Conservation (phyloP, 2,113 vertebrate genomes). For the Agelaius tricolor region DNA sequence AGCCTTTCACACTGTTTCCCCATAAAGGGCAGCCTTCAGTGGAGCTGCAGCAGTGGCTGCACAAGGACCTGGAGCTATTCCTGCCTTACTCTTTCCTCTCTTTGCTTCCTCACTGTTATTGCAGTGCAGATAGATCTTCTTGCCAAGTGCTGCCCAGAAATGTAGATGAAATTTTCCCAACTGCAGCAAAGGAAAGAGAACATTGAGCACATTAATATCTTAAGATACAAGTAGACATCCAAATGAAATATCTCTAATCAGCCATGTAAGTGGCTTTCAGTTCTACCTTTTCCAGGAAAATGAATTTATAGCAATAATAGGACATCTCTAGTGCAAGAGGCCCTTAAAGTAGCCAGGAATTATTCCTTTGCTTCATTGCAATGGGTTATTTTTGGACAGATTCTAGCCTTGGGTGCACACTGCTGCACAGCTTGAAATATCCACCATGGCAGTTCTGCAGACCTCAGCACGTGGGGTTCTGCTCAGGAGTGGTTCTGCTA, state of each 20-base stretch:
- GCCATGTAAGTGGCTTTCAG: slow-evolving; percentile 20
- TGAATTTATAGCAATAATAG: background rate
- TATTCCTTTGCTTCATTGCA: background rate
- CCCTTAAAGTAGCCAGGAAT: background rate
- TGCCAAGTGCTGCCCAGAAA: background rate
- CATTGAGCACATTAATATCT: background rate
- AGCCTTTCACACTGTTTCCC: background rate
- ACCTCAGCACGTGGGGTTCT: background rate
- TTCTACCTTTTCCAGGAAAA: slow-evolving; percentile 1
- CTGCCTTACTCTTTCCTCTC: background rate
- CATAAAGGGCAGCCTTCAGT: background rate
- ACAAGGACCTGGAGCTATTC: background rate
- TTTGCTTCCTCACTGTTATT: background rate
- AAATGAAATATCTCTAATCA: slow-evolving; percentile 13
- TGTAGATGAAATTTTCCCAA: background rate
- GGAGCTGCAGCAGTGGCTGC: background rate
- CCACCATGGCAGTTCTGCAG: background rate
- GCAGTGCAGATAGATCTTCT: background rate
- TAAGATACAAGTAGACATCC: background rate
- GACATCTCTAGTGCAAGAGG: background rate
- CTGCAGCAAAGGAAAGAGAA: background rate
- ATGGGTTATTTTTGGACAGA: background rate
- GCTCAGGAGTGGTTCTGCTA: background rate
- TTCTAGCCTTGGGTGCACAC: background rate
- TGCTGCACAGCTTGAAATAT: background rate